Evolutionary conservation across 1,140 invertebrate genomes (phyloP).

Genomic region (Archegozetes longisetosus): DNA sequence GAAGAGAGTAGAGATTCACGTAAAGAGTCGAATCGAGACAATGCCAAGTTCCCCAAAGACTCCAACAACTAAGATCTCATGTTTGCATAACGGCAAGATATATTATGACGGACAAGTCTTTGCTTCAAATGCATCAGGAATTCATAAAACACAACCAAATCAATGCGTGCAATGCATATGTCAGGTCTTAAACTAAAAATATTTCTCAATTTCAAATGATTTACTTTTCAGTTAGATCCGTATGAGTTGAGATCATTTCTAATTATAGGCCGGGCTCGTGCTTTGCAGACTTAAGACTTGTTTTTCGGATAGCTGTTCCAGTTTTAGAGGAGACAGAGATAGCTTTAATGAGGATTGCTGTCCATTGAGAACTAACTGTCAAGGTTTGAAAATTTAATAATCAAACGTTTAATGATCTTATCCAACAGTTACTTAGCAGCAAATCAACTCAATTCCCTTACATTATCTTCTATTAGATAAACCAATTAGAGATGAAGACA

Average conservation of each 20-base stretch:
- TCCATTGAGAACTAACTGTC: conserved; percentile 7
- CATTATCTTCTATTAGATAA: background rate
- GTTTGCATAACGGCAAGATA: conserved; percentile 19
- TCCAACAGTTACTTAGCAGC: background rate
- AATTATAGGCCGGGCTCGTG: conserved; percentile 12
- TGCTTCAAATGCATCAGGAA: conserved; percentile 22
- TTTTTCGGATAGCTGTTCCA: conserved; percentile 1
- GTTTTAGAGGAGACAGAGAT: background rate
- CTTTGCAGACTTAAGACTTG: conserved; percentile 16
- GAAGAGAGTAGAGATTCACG: background rate
- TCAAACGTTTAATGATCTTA: background rate
- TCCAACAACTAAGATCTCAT: conserved; percentile 22
- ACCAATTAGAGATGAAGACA: background rate
- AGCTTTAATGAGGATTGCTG: conserved; percentile 11
- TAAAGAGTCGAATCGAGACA: background rate
- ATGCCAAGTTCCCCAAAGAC: background rate
- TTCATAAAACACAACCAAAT: conserved; percentile 21
- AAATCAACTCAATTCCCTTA: background rate
- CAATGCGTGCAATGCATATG: conserved; percentile 25
- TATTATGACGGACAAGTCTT: conserved; percentile 23
- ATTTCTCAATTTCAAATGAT: background rate
- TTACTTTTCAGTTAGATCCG: no score
- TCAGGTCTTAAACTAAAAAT: conserved; percentile 14
- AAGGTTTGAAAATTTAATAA: conserved; percentile 1
- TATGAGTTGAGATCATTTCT: no score